Evolutionary conservation across 2,888 invertebrate genomes (phyloP), one percentile per base, ranked within the genome.

Genomic region (Alloscopus bannaensis): DNA sequence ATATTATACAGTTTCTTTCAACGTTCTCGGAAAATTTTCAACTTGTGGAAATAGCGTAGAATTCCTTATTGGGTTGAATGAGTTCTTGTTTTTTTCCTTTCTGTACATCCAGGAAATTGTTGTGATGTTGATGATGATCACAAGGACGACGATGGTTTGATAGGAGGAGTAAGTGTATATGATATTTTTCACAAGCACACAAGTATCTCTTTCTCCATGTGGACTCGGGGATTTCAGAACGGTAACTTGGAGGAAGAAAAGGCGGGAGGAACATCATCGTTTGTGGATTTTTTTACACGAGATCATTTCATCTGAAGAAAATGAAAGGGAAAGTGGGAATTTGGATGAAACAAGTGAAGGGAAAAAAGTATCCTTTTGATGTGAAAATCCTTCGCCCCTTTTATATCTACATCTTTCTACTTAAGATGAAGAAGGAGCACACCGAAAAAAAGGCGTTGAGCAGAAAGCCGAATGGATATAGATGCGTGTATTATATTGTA

Each of bases 281-380:
- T 40, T 24, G 11, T 62, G n/a, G 20, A 31, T 22, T 36, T 8
- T 22, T 60, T 24, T 36, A 22, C 64, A 42, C 28, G 20, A 24
- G 65, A 80, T 80, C 73, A 75, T 77, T 73, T 73, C 59, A 78
- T 78, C 72, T 73, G 65, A 77, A 64, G 68, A 73, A 57, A 76
- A 52, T 50, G 70, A 75, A 47, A 77, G 62, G 36, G 60, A 69
- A 69, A 77, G 65, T 77, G 60, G 55, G 62, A 71, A 71, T 60
- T 62, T 45, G 45, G 57, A 57, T 36, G 36, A 36, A 36, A 36
- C 6, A n/a, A n/a, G n/a, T n/a, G n/a, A 75, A 69, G 47, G 52
- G 65, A 31, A 71, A 50, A 80, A 68, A 65, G 24, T 68, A 72
- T 66, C 66, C 68, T 80, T 79, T 80, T 73, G 79, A 80, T 73